Conservation (phyloP, 2,113 vertebrate species). For the Anoplopoma fimbria region DNA sequence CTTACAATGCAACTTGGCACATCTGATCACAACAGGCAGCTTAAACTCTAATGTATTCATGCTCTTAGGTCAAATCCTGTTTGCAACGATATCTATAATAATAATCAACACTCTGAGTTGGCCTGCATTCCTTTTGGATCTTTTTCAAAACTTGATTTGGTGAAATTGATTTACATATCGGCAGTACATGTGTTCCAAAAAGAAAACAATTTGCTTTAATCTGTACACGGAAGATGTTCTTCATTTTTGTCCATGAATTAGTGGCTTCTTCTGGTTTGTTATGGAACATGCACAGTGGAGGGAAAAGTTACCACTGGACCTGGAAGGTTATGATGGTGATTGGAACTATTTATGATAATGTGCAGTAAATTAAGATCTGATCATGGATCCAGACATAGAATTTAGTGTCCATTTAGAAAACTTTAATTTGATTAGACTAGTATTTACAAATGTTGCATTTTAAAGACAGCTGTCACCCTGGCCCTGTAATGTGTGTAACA, state of each 20-base stretch:
- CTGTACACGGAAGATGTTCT: neutral
- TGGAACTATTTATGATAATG: neutral
- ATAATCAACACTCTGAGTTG: neutral
- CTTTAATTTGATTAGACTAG: neutral
- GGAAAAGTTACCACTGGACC: neutral
- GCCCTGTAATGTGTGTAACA: accelerated
- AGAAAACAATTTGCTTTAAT: neutral
- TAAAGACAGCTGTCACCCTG: neutral
- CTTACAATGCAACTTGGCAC: neutral
- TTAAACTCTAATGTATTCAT: neutral
- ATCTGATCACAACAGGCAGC: neutral
- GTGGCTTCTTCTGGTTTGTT: neutral
- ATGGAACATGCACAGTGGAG: neutral
- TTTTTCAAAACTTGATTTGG: neutral
- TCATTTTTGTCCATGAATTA: neutral
- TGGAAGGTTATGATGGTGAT: neutral
- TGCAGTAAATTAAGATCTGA: too few relatives aligned
- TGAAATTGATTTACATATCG: neutral
- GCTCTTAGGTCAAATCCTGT: neutral
- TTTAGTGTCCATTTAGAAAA: neutral
- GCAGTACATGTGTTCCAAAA: neutral
- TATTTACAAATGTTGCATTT: neutral
- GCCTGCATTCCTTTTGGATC: neutral
- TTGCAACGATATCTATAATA: neutral
- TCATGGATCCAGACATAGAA: neutral